Conservation (phyloP, 2,113 vertebrate genomes). For the Lagenorhynchus albirostris region DNA sequence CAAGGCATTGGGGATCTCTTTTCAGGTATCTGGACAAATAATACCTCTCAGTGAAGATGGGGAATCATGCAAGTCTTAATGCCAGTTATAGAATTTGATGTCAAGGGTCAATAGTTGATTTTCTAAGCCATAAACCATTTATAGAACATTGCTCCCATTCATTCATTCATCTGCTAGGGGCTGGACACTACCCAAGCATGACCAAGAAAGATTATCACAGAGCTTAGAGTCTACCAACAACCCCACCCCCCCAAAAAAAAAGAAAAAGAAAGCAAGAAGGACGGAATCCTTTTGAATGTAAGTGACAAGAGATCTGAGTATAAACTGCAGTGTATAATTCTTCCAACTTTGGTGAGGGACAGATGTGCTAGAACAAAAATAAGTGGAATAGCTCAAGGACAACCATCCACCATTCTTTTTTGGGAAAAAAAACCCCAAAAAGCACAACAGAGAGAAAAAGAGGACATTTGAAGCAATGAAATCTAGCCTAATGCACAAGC, state of each 20-base stretch:
- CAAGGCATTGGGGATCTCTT: neutral
- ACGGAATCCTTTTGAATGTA: neutral
- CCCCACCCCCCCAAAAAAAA: neutral
- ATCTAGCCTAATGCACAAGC: neutral
- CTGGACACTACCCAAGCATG: neutral
- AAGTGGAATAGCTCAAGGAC: neutral
- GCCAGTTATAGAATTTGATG: neutral
- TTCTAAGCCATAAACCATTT: slow-evolving; percentile 5
- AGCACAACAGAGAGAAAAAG: neutral
- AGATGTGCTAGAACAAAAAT: neutral
- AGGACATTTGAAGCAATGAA: neutral
- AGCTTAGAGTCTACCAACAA: neutral
- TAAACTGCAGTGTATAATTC: neutral
- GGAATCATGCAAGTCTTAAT: neutral
- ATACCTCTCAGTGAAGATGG: neutral
- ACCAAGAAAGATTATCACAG: neutral
- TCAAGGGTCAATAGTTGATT: slow-evolving; percentile 7
- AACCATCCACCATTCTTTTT: neutral
- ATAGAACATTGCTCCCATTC: neutral
- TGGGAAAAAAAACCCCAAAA: neutral
- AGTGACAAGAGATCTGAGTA: neutral
- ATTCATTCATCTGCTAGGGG: neutral
- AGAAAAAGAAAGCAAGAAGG: slow-evolving; percentile 18
- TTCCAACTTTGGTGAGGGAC: neutral
- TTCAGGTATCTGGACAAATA: neutral